These are phyloP conservation scores for Henicopernis longicauda DNA, from an alignment of 2,113 vertebrate genomes.

Conservation along the genomic window DNA sequence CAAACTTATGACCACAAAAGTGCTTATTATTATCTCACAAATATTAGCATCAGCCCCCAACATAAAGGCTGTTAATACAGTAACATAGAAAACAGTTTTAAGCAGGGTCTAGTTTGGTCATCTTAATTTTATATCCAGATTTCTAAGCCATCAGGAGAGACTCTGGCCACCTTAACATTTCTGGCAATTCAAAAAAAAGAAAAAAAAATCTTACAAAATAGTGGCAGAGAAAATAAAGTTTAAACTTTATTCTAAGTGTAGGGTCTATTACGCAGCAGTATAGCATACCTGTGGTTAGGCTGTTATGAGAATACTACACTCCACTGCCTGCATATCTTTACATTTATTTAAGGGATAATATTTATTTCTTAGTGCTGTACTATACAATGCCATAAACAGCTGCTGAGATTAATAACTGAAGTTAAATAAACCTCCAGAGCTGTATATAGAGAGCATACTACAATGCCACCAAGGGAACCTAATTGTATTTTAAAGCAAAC, in stretches of 20 bases:
- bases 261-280: neutral
- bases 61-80: neutral
- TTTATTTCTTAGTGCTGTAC: neutral
- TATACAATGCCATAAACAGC: constrained; percentile 5
- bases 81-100: neutral
- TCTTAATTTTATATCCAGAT: neutral
- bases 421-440: constrained; percentile 8
- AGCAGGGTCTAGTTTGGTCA: neutral
- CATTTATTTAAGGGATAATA: constrained; percentile 34
- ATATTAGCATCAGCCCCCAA: neutral
- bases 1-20: neutral
- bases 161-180: neutral
- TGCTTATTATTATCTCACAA: neutral
- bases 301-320: neutral
- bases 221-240: neutral
- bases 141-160: neutral
- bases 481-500: constrained; percentile 24
- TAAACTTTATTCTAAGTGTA: neutral
- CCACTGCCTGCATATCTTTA: neutral
- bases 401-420: constrained; percentile 17
- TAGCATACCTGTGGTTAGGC: neutral
- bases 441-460: neutral
- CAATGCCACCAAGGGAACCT: neutral
- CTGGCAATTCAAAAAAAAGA: neutral
- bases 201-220: neutral